These are phyloP conservation scores for Solen grandis DNA, from an alignment of 1,140 invertebrate species.

Conservation along the genomic window DNA sequence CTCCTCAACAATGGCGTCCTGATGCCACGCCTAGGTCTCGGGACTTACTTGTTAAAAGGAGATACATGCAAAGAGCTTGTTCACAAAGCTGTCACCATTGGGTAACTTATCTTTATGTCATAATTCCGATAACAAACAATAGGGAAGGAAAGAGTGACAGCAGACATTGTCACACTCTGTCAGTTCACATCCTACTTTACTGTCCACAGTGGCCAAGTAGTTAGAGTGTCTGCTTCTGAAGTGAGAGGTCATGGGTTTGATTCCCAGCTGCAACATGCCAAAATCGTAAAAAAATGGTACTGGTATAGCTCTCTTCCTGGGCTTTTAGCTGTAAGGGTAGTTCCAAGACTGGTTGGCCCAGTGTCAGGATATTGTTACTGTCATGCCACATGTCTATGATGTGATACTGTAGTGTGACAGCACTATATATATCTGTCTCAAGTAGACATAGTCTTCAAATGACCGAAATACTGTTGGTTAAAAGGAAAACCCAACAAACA, in stretches of 20 bases:
- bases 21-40: slow-evolving; percentile 68
- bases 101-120: slow-evolving; percentile 30
- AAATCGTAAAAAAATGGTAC: too few relatives aligned
- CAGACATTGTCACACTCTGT: background rate
- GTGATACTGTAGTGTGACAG: too few relatives aligned
- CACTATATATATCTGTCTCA: too few relatives aligned
- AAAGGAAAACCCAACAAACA: too few relatives aligned
- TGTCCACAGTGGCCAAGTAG: background rate
- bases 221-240: background rate
- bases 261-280: too few relatives aligned
- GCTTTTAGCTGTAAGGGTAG: too few relatives aligned
- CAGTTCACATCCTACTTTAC: background rate
- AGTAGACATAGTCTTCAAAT: too few relatives aligned
- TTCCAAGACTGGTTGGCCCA: too few relatives aligned
- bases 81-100: slow-evolving; percentile 69
- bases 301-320: too few relatives aligned
- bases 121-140: background rate
- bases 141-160: background rate
- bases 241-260: background rate
- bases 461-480: too few relatives aligned
- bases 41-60: slow-evolving; percentile 67
- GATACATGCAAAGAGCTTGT: slow-evolving; percentile 64
- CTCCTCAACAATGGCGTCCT: slow-evolving; percentile 38
- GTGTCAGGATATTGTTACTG: too few relatives aligned
- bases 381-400: too few relatives aligned